These are phyloP conservation scores for Centropus bengalensis DNA, from an alignment of 2,113 vertebrate genomes.

Conservation along the genomic window DNA sequence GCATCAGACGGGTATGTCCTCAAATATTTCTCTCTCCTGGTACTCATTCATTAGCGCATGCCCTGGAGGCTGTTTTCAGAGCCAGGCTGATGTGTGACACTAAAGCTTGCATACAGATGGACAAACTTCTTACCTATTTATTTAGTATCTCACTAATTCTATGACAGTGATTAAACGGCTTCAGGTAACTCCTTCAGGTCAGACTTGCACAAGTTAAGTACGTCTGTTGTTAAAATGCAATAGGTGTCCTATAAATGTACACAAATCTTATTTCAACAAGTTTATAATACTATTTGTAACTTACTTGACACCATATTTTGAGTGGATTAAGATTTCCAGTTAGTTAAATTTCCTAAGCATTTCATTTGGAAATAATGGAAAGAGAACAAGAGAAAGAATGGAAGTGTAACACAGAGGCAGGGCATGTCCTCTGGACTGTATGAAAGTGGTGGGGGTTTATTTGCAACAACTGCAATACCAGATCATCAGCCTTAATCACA, in stretches of 20 bases:
- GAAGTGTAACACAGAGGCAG: fast-evolving
- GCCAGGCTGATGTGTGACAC: neutral
- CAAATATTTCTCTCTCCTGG: neutral
- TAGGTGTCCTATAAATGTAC: neutral
- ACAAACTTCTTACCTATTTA: neutral
- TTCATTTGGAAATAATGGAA: neutral
- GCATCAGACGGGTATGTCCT: constrained; percentile 33
- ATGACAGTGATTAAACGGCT: neutral
- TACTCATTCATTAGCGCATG: neutral
- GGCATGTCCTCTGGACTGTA: fast-evolving
- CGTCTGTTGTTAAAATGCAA: neutral
- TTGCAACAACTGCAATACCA: neutral
- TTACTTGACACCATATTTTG: neutral
- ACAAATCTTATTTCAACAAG: neutral
- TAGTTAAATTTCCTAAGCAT: neutral
- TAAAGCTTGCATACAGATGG: neutral
- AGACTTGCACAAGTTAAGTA: neutral
- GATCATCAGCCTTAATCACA: neutral
- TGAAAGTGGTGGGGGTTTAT: neutral
- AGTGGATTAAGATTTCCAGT: neutral
- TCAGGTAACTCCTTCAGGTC: neutral
- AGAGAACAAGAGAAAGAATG: neutral
- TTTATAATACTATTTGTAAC: neutral
- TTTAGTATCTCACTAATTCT: neutral
- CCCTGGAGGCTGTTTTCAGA: neutral